Percentiles rank a stretch among this genome's conserved stretches.
Conservation (phyloP, 2,888 invertebrate genomes). For the Gastracanthus pulcherrimus region DNA sequence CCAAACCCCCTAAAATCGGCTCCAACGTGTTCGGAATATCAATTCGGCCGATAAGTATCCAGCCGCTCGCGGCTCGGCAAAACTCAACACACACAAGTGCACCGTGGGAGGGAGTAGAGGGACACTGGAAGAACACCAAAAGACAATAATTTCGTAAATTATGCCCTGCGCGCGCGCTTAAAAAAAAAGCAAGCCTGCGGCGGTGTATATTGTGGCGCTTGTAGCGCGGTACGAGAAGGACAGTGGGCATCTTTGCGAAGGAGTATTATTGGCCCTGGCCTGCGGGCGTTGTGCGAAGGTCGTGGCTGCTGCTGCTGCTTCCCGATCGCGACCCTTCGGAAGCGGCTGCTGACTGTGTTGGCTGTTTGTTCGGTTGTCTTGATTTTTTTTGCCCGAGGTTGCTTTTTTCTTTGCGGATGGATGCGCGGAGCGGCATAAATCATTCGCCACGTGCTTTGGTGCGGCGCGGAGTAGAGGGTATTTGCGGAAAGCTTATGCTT, state of each 20-base stretch:
- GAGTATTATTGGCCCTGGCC: conserved; percentile 6
- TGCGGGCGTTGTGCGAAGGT: conserved; percentile 13
- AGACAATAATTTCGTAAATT: conserved; percentile 54
- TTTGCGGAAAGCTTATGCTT: no score
- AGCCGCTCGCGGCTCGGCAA: neutral
- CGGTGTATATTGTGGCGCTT: conserved; percentile 9
- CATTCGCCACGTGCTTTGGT: conserved; percentile 18
- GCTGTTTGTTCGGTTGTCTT: neutral
- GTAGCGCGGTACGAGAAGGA: no score
- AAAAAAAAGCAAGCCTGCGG: neutral
- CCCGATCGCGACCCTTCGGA: conserved; percentile 33
- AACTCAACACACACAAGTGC: neutral
- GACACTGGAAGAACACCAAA: no score
- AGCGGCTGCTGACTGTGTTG: neutral
- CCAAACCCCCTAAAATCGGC: no score
- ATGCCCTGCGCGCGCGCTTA: neutral
- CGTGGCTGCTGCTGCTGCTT: no score
- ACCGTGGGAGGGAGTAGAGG: neutral
- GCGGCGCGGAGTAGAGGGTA: neutral
- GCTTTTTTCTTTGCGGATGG: neutral
- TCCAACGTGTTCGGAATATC: conserved; percentile 3
- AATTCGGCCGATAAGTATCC: conserved; percentile 26
- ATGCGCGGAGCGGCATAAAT: conserved; percentile 4
- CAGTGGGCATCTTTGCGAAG: neutral
- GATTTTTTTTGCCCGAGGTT: conserved; percentile 11